phyloP scores from a whole-genome alignment of 2,797 vertebrate genomes.

The Pangasius macronema region DNA sequence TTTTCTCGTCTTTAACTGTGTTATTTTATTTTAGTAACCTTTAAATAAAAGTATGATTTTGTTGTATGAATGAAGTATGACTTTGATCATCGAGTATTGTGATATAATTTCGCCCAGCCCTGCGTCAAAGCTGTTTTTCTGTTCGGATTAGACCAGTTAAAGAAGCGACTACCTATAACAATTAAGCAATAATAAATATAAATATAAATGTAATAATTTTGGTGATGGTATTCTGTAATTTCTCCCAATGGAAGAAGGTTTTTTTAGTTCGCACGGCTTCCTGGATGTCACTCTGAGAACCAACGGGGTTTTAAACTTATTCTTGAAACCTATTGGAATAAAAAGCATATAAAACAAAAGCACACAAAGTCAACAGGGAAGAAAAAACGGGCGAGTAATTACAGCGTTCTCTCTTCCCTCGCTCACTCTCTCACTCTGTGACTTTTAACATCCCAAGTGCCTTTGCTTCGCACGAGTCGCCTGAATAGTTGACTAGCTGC shows the following conservation, averaged over 20 bases:
- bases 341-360: constrained; percentile 32
- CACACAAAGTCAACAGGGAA: constrained; percentile 47
- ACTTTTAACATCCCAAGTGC: constrained; percentile 8
- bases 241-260: not conserved
- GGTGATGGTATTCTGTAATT: not conserved
- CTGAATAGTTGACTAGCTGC: not conserved
- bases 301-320: not conserved
- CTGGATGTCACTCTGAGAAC: not conserved
- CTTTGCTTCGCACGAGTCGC: constrained; percentile 11
- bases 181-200: not conserved
- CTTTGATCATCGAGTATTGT: not conserved
- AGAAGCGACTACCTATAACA: not conserved
- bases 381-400: constrained; percentile 35
- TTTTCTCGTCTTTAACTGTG: not conserved
- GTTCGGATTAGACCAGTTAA: not conserved
- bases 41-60: not conserved
- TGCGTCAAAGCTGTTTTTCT: not conserved
- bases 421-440: not conserved
- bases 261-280: not conserved
- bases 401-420: constrained; percentile 24
- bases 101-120: not conserved
- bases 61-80: no score
- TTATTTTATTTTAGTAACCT: not conserved
- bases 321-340: constrained; percentile 30
- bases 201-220: not conserved